Evolutionary conservation across 92 coral and sea anemone species (phyloP).

Genomic region (Porites lobata): DNA sequence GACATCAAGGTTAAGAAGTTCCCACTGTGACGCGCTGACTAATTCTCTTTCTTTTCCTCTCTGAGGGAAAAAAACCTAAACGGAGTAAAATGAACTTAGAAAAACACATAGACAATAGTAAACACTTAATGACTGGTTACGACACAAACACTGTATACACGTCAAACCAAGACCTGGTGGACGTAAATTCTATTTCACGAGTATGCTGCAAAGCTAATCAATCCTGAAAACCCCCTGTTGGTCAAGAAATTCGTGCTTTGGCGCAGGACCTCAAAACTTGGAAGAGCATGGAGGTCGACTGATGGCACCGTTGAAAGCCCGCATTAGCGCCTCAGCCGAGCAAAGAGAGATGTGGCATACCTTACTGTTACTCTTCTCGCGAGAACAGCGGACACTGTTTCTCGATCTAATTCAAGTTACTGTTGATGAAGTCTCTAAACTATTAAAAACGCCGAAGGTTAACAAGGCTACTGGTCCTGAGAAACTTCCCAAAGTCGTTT

Average conservation of each 20-base stretch:
- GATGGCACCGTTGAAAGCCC: too few relatives aligned
- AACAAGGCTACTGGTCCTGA: conserved; percentile 3
- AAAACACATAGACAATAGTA: background rate
- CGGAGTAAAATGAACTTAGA: background rate
- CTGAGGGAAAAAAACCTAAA: conserved; percentile 66
- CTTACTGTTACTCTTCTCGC: conserved; percentile 7
- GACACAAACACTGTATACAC: too few relatives aligned
- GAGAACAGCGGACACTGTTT: background rate
- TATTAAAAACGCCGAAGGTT: background rate
- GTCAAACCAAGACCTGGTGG: too few relatives aligned
- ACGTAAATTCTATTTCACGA: too few relatives aligned
- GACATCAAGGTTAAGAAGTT: conserved; percentile 86
- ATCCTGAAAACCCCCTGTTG: too few relatives aligned
- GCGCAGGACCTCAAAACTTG: too few relatives aligned
- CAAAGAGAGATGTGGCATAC: background rate
- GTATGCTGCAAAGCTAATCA: too few relatives aligned
- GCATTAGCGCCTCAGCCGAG: too few relatives aligned
- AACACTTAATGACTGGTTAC: too few relatives aligned
- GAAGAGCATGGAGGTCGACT: too few relatives aligned
- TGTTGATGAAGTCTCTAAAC: conserved; percentile 2
- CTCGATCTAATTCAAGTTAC: conserved; percentile 1
- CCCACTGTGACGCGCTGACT: conserved; percentile 79
- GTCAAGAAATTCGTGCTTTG: too few relatives aligned
- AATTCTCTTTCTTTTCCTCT: conserved; percentile 45
- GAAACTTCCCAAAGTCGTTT: background rate